A percentile compares a stretch with the other conserved stretches of the same genome.
These are phyloP conservation scores for Ibycter americanus DNA, from an alignment of 2,797 vertebrate species.

Conservation along the genomic window DNA sequence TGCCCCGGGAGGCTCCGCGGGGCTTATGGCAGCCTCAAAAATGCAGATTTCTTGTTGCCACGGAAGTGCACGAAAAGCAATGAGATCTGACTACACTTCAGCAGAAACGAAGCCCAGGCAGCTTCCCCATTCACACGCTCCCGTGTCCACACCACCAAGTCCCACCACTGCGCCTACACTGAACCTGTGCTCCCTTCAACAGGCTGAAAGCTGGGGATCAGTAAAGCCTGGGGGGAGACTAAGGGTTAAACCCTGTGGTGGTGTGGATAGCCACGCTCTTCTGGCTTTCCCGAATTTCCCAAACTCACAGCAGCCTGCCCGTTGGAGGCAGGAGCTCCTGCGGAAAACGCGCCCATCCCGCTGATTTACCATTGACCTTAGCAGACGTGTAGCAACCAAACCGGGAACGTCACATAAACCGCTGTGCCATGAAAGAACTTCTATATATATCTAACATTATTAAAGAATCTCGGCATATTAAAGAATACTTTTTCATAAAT, in stretches of 20 bases:
- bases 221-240: background rate
- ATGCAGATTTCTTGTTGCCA: background rate
- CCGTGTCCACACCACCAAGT: accelerated
- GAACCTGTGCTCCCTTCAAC: background rate
- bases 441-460: too few species aligned
- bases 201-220: background rate
- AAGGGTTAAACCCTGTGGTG: background rate
- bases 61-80: background rate
- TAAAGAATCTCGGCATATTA: background rate
- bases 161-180: background rate
- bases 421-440: accelerated
- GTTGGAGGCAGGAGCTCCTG: background rate
- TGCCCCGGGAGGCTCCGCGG: background rate
- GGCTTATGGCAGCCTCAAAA: background rate
- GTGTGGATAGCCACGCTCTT: background rate
- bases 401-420: accelerated
- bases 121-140: background rate
- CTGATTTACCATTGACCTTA: background rate
- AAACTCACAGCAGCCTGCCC: background rate
- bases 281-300: background rate
- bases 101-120: accelerated
- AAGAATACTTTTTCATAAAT: background rate
- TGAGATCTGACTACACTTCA: background rate
- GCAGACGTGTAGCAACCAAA: accelerated
- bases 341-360: accelerated